Conservation (phyloP, 2,113 vertebrate species). For the Scomber japonicus region DNA sequence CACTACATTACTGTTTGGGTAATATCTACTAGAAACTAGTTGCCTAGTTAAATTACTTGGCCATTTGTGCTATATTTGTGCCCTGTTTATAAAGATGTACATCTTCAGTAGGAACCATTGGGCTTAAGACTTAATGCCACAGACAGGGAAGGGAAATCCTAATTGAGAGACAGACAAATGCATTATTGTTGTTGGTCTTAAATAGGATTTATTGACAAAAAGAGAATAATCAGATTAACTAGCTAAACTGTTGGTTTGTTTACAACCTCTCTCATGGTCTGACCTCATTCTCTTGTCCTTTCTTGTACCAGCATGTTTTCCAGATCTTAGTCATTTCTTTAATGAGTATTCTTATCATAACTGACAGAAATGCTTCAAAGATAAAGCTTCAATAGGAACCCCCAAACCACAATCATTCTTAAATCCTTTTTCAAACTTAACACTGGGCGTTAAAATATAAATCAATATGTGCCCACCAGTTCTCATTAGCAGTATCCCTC, state of each 20-base stretch:
- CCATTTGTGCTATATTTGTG: neutral
- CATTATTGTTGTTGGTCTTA: neutral
- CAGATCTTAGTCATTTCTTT: neutral
- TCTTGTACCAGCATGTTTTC: too few relatives aligned
- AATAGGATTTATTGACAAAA: neutral
- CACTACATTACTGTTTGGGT: neutral
- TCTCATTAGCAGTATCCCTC: constrained; percentile 6
- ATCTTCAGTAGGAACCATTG: neutral
- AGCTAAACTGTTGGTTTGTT: neutral
- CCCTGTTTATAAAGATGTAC: constrained; percentile 3
- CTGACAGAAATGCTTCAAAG: neutral
- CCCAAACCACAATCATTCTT: constrained; percentile 8
- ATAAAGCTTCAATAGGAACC: neutral
- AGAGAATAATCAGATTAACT: constrained; percentile 3
- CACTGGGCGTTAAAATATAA: neutral
- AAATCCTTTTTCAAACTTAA: constrained; percentile 15
- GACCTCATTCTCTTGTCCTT: too few relatives aligned
- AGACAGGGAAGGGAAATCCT: neutral
- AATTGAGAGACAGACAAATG: neutral
- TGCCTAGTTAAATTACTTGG: neutral
- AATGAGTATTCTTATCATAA: neutral
- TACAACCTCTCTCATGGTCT: neutral
- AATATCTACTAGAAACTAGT: neutral
- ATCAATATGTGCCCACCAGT: constrained; percentile 23
- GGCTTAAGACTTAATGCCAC: constrained; percentile 5